Evolutionary conservation across 2,113 vertebrate species (phyloP), one percentile per base, ranked within the genome.

Genomic region (Castor canadensis): DNA sequence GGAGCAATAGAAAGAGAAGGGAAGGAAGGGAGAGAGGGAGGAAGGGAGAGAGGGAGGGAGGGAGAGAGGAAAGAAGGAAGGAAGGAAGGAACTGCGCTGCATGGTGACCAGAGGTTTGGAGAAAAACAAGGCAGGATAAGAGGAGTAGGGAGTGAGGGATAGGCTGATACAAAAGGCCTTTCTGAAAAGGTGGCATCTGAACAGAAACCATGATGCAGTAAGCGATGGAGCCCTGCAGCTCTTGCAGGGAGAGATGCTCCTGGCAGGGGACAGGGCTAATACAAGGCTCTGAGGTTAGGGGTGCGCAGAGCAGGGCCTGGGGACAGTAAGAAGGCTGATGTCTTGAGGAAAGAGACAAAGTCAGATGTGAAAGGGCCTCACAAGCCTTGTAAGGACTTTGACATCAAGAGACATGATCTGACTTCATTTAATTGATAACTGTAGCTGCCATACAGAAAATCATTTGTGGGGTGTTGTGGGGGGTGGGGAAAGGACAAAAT

Each of bases 381-480:
- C 9, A 28, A 12, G 30, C 47, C 32, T 6, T 20, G 0, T 28
- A 69, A 92, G 20, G 40, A 58, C 30, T 71, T 64, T 38, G 49
- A 58, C 38, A 45, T 56, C 58, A 22, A 62, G 38, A 81, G 13
- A 60, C 7, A 30, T 9, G 19, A n/a, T 35, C 56, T 93, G 43
- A 43, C 22, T 28, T 82, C 32, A n/a, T 47, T 76, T 30, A 56
- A 62, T 77, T 32, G 10, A 56, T 26, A 47, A 3, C 20, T 79
- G 40, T 32, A n/a, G 22, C 9, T 83, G 52, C 6, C 0, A 0
- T 16, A 22, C 9, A 62, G 22, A 60, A 66, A 76, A 38, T 4
- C 17, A 1, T 20, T 26, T 35, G 4, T 15, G 71, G 13, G 38
- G 9, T 71, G 2, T 6, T 28, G 4, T 2, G n/a, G 5, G 6